A percentile compares a stretch with the other conserved stretches of the same genome.
Conservation (phyloP, 2,888 invertebrate genomes). For the Leptothorax acervorum region DNA sequence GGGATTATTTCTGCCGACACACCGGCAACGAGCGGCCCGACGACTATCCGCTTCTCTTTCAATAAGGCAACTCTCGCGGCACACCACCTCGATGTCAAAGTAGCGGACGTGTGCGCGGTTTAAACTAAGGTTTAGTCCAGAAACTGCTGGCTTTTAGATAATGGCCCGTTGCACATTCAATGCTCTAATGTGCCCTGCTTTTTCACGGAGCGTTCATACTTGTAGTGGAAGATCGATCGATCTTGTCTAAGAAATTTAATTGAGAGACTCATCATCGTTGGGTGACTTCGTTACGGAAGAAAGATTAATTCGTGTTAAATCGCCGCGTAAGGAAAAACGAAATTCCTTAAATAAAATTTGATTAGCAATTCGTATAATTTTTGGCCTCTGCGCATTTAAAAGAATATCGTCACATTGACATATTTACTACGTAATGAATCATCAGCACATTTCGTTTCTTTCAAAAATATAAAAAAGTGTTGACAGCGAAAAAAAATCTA, state of each 20-base stretch:
- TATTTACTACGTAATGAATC: neutral
- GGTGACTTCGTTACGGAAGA: neutral
- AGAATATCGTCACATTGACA: neutral
- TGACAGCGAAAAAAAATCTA: neutral
- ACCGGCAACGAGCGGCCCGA: constrained; percentile 46
- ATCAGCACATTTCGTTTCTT: neutral
- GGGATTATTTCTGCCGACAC: constrained; percentile 69
- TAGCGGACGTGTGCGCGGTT: constrained; percentile 28
- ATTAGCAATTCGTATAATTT: neutral
- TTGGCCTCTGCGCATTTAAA: neutral
- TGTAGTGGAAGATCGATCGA: constrained; percentile 6
- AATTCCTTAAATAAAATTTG: neutral
- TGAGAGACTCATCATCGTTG: constrained; percentile 11
- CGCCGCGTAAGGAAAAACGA: neutral
- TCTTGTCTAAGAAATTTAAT: constrained; percentile 35
- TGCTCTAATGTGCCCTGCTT: constrained; percentile 15
- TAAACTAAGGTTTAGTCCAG: constrained; percentile 21
- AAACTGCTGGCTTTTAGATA: constrained; percentile 29
- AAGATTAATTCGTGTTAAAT: neutral
- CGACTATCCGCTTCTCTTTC: neutral
- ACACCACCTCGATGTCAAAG: constrained; percentile 13
- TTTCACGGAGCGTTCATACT: constrained; percentile 12
- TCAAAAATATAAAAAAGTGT: neutral
- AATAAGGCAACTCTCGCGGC: neutral
- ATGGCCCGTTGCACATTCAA: constrained; percentile 33